phyloP scores from a whole-genome alignment of 2,888 invertebrate species.

The Ariolimax columbianus region DNA sequence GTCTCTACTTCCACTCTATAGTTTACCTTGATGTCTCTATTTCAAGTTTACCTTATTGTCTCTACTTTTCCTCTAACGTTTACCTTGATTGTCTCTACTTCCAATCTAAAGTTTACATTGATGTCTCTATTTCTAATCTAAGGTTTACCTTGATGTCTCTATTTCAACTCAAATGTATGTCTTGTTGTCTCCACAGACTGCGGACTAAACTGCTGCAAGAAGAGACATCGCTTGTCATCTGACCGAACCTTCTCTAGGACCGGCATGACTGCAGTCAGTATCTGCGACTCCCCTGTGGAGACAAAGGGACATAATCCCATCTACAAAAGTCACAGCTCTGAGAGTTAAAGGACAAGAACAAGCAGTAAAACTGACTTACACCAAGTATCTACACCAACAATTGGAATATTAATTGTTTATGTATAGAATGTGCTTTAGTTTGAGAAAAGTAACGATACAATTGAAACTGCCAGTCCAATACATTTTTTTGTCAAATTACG shows the following conservation, averaged over 20 bases:
- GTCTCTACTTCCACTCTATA: background rate
- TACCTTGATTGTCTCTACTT: too few relatives aligned
- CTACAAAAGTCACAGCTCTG: constrained; percentile 24
- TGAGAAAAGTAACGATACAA: too few relatives aligned
- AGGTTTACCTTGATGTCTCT: background rate
- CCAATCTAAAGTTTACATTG: too few relatives aligned
- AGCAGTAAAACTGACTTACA: too few relatives aligned
- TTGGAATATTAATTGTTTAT: too few relatives aligned
- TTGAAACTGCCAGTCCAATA: too few relatives aligned
- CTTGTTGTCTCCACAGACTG: constrained; percentile 21
- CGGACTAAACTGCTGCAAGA: background rate
- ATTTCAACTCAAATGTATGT: background rate
- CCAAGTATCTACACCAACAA: too few relatives aligned
- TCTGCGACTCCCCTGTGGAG: constrained; percentile 40
- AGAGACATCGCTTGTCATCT: background rate
- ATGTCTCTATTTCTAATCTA: background rate
- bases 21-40: too few relatives aligned
- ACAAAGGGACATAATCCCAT: constrained; percentile 15
- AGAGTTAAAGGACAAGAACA: background rate
- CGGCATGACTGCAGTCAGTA: constrained; percentile 34
- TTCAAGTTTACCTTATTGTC: too few relatives aligned
- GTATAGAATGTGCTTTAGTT: too few relatives aligned
- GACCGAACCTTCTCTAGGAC: constrained; percentile 32
- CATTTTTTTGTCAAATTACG: too few relatives aligned
- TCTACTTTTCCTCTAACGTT: too few relatives aligned